Percentiles rank a stretch among this genome's conserved stretches.
These are phyloP conservation scores for Eurytoma californica DNA, from an alignment of 2,888 invertebrate genomes.

Conservation along the genomic window DNA sequence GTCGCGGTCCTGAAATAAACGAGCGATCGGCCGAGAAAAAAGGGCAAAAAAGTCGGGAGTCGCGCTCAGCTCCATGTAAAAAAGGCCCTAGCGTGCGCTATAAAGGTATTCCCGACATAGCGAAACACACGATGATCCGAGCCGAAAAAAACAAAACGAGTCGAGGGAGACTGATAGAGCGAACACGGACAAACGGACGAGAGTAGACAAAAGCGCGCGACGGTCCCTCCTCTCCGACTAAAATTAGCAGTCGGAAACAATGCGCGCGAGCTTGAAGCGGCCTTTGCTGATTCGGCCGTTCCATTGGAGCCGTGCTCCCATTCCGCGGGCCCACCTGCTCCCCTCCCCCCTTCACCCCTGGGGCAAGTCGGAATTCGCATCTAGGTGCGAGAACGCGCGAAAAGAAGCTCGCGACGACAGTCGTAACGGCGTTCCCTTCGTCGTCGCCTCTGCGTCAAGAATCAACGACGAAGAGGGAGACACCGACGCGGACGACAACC, in stretches of 20 bases:
- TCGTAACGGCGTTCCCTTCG: not conserved
- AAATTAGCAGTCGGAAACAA: conserved; percentile 73
- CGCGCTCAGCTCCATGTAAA: not conserved
- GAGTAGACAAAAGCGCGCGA: conserved; percentile 70
- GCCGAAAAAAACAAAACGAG: conserved; percentile 10
- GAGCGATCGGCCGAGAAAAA: not conserved
- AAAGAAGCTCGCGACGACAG: conserved; percentile 41
- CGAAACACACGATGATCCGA: conserved; percentile 46
- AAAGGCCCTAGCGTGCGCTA: conserved; percentile 42
- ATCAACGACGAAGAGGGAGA: too few species aligned
- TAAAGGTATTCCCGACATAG: conserved; percentile 59
- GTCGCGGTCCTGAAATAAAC: not conserved
- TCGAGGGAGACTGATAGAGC: conserved; percentile 25
- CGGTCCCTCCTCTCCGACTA: conserved; percentile 61
- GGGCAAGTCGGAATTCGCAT: too few species aligned
- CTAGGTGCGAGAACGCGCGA: conserved; percentile 26
- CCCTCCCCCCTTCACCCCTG: not conserved
- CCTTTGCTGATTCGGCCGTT: conserved; percentile 50
- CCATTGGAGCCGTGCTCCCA: conserved; percentile 37
- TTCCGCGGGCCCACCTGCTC: conserved; percentile 50
- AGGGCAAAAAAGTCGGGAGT: not conserved
- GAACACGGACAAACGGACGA: conserved; percentile 41
- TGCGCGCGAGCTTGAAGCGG: conserved; percentile 65
- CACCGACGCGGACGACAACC: not conserved
- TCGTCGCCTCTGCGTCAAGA: not conserved